A percentile compares a stretch with the other conserved stretches of the same genome.
Conservation (phyloP, 2,113 vertebrate species). For the Dermatemys mawii region DNA sequence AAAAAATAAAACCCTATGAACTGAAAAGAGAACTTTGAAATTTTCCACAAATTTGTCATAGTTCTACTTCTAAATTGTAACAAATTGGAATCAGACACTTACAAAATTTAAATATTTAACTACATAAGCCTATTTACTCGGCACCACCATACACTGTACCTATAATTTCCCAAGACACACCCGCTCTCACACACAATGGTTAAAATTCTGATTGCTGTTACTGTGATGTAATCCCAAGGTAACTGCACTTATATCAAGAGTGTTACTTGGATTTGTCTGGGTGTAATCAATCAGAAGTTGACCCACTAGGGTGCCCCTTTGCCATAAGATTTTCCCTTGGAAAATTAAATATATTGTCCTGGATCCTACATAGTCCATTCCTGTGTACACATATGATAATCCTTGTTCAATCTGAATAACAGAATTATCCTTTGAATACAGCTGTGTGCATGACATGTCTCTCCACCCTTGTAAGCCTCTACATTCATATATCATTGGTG, state of each 20-base stretch:
- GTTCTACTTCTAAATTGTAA: neutral
- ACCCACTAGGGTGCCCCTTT: neutral
- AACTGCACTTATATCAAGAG: neutral
- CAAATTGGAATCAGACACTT: neutral
- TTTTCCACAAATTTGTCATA: neutral
- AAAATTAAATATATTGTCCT: neutral
- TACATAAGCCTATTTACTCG: fast-evolving
- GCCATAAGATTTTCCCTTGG: neutral
- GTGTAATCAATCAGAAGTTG: neutral
- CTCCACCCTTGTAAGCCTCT: neutral
- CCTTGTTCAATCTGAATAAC: neutral
- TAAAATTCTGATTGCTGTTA: neutral
- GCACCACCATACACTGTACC: neutral
- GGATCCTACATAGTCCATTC: neutral
- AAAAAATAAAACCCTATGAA: neutral
- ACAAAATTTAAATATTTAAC: neutral
- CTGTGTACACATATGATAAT: neutral
- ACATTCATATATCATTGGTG: neutral
- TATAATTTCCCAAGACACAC: neutral
- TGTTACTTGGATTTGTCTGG: neutral
- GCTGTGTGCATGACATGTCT: neutral
- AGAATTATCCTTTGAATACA: neutral
- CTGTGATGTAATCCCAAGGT: fast-evolving
- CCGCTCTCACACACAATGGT: neutral
- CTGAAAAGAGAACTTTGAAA: neutral